Base-by-base conservation (phyloP, 2,797 vertebrate species). In the Alcedo atthis region DNA sequence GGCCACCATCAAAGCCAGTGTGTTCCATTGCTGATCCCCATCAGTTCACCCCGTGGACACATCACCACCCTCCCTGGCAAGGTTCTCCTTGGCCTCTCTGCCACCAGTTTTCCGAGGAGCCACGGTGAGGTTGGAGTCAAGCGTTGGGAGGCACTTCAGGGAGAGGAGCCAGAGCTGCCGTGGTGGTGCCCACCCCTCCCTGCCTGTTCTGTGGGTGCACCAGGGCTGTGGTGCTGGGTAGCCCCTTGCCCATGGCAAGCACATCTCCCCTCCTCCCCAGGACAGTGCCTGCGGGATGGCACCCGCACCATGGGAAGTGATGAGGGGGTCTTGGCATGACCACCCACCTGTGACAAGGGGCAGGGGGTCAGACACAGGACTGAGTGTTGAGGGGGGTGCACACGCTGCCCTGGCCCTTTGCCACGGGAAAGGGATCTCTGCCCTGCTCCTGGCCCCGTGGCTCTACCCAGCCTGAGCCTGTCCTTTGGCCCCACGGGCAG, bases 331-430 rank as follows among this genome's bases (percentile, higher is more conserved):
- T 49, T 66, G 62, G 62, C 37, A 55, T 4, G 18, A 37, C 37
- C 37, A 62, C 12, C 26, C 59, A 62, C 12, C 12, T 11, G 28
- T 30, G 37, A 37, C 30, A 21, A 42, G 18, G 59, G 28, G 59
- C 37, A 62, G 33, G 58, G 33, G 33, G 35, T 35, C 15, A 8
- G 35, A 26, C 59, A 42, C 6, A 0, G 20, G 75, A 57, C 5
- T 12, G 2, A 1, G 8, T 0, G 0, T 0, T 3, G 1, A 8
- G 21, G 18, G 26, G 49, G 3, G 37, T 37, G 37, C 51, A 77
- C 3, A 0, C 5, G 21, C 53, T 46, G 48, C 8, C 69, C 43
- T 40, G 43, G 66, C 49, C n/a, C 61, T 67, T 62, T 57, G 62
- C 68, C 2, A 4, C 26, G 11, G 26, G 43, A 75, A 8, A 1